Conservation (phyloP, 2,113 vertebrate species). For the Suncus etruscus region DNA sequence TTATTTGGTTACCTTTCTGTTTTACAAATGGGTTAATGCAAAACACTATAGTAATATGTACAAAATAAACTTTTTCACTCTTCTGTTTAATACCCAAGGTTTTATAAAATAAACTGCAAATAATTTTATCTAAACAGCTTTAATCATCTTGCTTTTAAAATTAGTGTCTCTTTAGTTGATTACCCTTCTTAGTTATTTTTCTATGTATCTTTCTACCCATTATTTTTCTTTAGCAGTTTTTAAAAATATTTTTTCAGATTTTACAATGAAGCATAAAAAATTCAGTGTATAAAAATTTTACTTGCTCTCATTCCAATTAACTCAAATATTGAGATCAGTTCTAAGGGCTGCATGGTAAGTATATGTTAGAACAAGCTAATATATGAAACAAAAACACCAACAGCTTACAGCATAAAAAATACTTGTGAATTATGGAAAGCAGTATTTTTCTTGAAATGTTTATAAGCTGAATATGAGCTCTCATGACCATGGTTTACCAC, state of each 20-base stretch:
- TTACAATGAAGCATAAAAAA: slow-evolving; percentile 21
- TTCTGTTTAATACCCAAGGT: not conserved
- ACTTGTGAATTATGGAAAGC: slow-evolving; percentile 41
- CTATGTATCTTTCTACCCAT: not conserved
- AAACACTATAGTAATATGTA: not conserved
- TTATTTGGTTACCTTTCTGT: slow-evolving; percentile 32
- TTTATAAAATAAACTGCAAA: slow-evolving; percentile 39
- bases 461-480: slow-evolving; percentile 48
- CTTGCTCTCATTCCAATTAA: slow-evolving; percentile 64
- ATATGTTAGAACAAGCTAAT: slow-evolving; percentile 54
- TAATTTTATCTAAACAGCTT: slow-evolving; percentile 12
- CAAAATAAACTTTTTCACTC: not conserved
- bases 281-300: slow-evolving; percentile 53
- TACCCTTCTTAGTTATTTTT: not conserved
- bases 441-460: slow-evolving; percentile 54
- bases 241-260: slow-evolving; percentile 48
- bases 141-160: slow-evolving; percentile 21
- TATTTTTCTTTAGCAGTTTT: not conserved
- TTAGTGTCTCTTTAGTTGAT: not conserved
- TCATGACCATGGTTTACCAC: slow-evolving; percentile 65
- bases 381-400: slow-evolving; percentile 65
- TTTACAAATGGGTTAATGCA: slow-evolving; percentile 20
- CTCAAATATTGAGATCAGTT: slow-evolving; percentile 48
- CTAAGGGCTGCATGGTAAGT: slow-evolving; percentile 13
- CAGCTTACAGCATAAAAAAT: slow-evolving; percentile 17